Percentiles rank a stretch among this genome's conserved stretches.
phyloP scores from a whole-genome alignment of 2,797 vertebrate genomes.

The Nothura maculosa region DNA sequence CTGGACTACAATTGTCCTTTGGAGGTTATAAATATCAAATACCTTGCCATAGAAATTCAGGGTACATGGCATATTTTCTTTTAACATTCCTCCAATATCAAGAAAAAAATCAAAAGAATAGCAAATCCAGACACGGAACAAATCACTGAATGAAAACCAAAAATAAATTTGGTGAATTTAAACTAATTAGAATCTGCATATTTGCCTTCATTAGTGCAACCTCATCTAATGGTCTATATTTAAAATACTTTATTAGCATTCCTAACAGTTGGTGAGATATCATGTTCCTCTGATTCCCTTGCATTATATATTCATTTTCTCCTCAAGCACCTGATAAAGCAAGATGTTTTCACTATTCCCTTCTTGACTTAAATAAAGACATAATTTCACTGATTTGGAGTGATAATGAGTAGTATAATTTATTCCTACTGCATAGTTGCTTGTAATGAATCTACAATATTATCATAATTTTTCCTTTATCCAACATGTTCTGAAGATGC shows the following conservation, averaged over 20 bases:
- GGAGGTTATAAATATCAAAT: neutral
- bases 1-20: rapidly evolving
- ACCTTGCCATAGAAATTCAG: neutral
- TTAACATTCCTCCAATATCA: neutral
- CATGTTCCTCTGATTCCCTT: neutral
- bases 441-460: neutral
- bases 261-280: neutral
- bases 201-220: too few relatives aligned
- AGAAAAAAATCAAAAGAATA: neutral
- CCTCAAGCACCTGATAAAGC: neutral
- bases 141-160: neutral
- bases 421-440: neutral
- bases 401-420: neutral
- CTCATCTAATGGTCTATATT: neutral
- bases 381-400: neutral
- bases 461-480: neutral
- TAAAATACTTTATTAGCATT: neutral
- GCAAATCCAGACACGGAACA: neutral
- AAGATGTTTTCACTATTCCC: neutral
- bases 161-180: neutral
- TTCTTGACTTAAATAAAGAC: neutral
- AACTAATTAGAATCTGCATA: neutral
- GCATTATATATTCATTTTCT: neutral
- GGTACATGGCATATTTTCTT: rapidly evolving
- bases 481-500: neutral